A percentile compares a stretch with the other conserved stretches of the same genome.
These are phyloP conservation scores for Drosophila sordidula DNA, from an alignment of 2,888 invertebrate species.

Conservation along the genomic window DNA sequence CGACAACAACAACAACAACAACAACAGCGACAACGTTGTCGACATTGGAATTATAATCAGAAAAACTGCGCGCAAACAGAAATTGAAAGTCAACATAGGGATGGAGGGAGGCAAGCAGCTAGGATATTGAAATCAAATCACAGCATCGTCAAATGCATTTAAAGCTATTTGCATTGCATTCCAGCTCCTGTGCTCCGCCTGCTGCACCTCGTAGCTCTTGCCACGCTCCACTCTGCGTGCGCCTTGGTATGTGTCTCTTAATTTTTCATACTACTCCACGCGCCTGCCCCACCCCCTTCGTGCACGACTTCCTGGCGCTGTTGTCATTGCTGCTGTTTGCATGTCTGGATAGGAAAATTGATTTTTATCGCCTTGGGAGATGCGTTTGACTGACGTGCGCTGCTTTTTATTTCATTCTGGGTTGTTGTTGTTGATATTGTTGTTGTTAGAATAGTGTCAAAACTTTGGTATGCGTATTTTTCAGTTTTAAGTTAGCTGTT, in stretches of 20 bases:
- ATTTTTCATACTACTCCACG: slow-evolving; percentile 36
- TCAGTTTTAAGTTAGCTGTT: slow-evolving; percentile 1
- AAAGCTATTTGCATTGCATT: slow-evolving; percentile 76
- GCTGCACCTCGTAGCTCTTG: slow-evolving; percentile 11
- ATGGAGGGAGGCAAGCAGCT: not conserved
- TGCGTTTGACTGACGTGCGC: slow-evolving; percentile 49
- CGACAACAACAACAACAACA: not conserved
- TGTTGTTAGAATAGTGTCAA: slow-evolving; percentile 42
- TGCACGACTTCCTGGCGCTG: slow-evolving; percentile 9
- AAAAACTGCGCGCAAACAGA: slow-evolving; percentile 61
- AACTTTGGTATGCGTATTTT: slow-evolving; percentile 28
- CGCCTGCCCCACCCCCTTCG: not conserved
- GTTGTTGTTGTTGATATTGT: slow-evolving; percentile 4
- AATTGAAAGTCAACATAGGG: slow-evolving; percentile 75
- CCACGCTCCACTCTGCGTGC: slow-evolving; percentile 39
- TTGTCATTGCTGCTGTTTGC: slow-evolving; percentile 55
- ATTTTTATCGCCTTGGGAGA: slow-evolving; percentile 68
- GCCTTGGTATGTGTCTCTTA: slow-evolving; percentile 74
- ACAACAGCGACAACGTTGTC: slow-evolving; percentile 14
- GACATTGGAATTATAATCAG: slow-evolving; percentile 70
- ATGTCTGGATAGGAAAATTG: slow-evolving; percentile 62
- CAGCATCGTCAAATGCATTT: slow-evolving; percentile 78
- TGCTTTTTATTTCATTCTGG: slow-evolving; percentile 18
- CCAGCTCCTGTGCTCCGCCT: slow-evolving; percentile 17
- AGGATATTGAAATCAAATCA: slow-evolving; percentile 74